phyloP scores from a whole-genome alignment of 2,797 vertebrate species.

The Saxicola maurus region DNA sequence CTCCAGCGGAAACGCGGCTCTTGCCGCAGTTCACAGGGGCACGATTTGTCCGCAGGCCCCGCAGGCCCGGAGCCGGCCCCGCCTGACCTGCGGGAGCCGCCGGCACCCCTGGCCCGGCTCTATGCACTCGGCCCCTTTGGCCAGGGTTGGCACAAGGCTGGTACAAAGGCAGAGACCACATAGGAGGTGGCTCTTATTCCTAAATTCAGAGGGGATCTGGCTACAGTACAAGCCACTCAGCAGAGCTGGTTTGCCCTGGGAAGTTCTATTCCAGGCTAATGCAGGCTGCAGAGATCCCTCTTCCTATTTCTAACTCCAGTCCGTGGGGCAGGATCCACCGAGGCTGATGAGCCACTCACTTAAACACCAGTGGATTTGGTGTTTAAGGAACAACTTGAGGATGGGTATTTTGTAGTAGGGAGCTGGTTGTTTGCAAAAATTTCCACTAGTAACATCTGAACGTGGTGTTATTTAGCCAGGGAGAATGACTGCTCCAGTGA shows the following conservation, averaged over 20 bases:
- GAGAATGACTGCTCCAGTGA: not conserved
- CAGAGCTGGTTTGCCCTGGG: not conserved
- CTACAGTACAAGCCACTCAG: not conserved
- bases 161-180: not conserved
- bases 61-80: not conserved
- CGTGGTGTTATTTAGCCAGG: not conserved
- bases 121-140: not conserved
- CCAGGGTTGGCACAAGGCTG: not conserved
- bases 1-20: not conserved
- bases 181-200: not conserved
- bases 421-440: not conserved
- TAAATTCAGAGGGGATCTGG: not conserved
- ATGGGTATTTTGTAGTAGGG: not conserved
- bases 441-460: not conserved
- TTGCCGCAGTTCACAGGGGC: fast-evolving
- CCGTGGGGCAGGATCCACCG: not conserved
- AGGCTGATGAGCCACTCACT: not conserved
- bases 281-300: not conserved
- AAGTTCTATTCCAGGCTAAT: not conserved
- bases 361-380: not conserved
- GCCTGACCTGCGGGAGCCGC: not conserved
- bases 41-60: not conserved
- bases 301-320: not conserved
- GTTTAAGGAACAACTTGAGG: not conserved
- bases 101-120: not conserved